Evolutionary conservation across 1,140 invertebrate genomes (phyloP).

Genomic region (Arctopsyche grandis): DNA sequence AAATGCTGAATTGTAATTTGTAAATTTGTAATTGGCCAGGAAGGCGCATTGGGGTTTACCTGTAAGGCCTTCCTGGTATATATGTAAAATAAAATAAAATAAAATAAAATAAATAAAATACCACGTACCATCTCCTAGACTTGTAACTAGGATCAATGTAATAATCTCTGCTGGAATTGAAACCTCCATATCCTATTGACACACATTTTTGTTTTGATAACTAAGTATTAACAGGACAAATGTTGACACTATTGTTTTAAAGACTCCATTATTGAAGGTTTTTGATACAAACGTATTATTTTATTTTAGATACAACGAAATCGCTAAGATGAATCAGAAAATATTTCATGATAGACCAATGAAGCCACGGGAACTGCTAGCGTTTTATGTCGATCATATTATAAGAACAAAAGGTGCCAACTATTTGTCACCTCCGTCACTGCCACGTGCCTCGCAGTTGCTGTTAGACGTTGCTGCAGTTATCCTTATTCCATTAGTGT

Average conservation of each 20-base stretch:
- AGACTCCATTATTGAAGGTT: not conserved
- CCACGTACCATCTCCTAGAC: too few relatives aligned
- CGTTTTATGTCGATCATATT: slow-evolving; percentile 59
- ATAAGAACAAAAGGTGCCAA: slow-evolving; percentile 56
- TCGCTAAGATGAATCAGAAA: slow-evolving; percentile 53
- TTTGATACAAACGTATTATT: slow-evolving; percentile 5
- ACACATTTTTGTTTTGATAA: too few relatives aligned
- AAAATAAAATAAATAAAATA: too few relatives aligned
- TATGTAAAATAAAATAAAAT: too few relatives aligned
- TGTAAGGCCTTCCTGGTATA: too few relatives aligned
- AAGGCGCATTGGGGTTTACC: too few relatives aligned
- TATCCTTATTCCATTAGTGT: slow-evolving; percentile 2
- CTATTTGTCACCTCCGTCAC: slow-evolving; percentile 56
- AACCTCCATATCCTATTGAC: too few relatives aligned
- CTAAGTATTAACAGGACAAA: not conserved
- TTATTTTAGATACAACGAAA: slow-evolving; percentile 25
- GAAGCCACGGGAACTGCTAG: slow-evolving; percentile 55
- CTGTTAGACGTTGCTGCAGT: slow-evolving; percentile 23
- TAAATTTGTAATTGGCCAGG: too few relatives aligned
- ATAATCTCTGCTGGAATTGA: too few relatives aligned
- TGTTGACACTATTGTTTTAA: too few relatives aligned
- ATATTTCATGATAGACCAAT: slow-evolving; percentile 57
- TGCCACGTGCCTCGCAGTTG: slow-evolving; percentile 40
- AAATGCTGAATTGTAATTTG: too few relatives aligned
- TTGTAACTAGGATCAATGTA: not conserved